Evolutionary conservation across 2,888 invertebrate genomes (phyloP), one percentile per base, ranked within the genome.

Genomic region (Chrysolina oricalcia): DNA sequence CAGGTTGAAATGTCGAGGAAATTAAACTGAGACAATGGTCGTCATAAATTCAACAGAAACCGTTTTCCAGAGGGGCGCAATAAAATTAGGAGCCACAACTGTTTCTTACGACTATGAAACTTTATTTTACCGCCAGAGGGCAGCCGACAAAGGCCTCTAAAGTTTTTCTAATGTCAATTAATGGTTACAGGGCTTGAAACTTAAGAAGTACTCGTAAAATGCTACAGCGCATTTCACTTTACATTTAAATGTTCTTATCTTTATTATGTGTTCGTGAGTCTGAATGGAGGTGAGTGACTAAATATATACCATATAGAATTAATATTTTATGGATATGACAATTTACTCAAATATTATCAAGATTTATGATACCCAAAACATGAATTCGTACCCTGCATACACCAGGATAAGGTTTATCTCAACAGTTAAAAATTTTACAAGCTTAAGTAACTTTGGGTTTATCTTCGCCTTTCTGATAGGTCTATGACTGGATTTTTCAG

Each of bases 81-180:
- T 75, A 69, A 77, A 79, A 77, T 77, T 75, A 77, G 75, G 75
- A 73, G 70, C 73, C 65, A 76, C 77, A 79, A 79, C 71, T 75
- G 65, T 66, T 74, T 74, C 73, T 79, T 79, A 76, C 73, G 79
- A 68, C 77, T 67, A 73, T 73, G 75, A 77, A 81, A 79, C 82
- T 83, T 83, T 79, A 82, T 80, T 79, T 78, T 73, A 79, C 81
- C 81, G 83, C 81, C 78, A 79, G 77, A 78, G 83, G 78, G 77
- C 81, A 72, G 81, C 86, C 86, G 86, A 86, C 86, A 85, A 85
- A 85, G 83, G 81, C 81, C 79, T 81, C 83, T 86, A 84, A 86
- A 86, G 86, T 86, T 85, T 86, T 86, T 86, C 86, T 86, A 86
- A 86, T 85, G 86, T 86, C 86, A 85, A 86, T 86, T 86, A 86